phyloP scores from a whole-genome alignment of 2,113 vertebrate species.

The Ellobius talpinus region DNA sequence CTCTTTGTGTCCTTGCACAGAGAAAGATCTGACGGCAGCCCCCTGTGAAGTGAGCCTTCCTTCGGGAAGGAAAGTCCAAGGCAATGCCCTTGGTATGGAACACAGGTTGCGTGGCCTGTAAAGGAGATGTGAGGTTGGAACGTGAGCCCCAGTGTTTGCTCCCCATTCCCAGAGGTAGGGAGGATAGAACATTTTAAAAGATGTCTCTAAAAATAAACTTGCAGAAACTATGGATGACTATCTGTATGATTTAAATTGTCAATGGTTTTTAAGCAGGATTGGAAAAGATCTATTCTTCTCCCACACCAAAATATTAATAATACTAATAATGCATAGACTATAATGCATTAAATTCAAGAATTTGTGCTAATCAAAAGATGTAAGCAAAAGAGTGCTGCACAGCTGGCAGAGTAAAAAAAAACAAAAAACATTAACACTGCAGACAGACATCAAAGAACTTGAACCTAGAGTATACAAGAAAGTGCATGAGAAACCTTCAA shows the following conservation, averaged over 20 bases:
- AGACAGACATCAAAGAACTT: not conserved
- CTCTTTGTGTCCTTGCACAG: not conserved
- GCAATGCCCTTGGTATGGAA: not conserved
- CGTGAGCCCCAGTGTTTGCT: accelerated
- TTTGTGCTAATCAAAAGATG: not conserved
- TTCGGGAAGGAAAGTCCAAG: not conserved
- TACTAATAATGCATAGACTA: not conserved
- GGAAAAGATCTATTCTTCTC: not conserved
- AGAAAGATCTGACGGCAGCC: not conserved
- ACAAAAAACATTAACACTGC: not conserved
- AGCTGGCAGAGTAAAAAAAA: not conserved
- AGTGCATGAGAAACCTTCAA: no score
- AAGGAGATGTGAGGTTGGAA: not conserved
- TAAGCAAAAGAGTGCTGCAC: not conserved
- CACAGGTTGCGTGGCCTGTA: not conserved
- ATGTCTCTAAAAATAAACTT: not conserved
- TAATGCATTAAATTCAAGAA: constrained; percentile 23
- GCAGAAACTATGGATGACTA: not conserved
- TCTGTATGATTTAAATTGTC: not conserved
- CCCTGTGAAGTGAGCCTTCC: not conserved
- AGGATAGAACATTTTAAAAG: not conserved
- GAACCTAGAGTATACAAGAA: not conserved
- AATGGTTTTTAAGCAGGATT: not conserved
- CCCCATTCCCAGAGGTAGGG: not conserved
- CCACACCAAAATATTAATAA: not conserved